phyloP scores from a whole-genome alignment of 2,113 vertebrate species.

The Montifringilla adamsi region DNA sequence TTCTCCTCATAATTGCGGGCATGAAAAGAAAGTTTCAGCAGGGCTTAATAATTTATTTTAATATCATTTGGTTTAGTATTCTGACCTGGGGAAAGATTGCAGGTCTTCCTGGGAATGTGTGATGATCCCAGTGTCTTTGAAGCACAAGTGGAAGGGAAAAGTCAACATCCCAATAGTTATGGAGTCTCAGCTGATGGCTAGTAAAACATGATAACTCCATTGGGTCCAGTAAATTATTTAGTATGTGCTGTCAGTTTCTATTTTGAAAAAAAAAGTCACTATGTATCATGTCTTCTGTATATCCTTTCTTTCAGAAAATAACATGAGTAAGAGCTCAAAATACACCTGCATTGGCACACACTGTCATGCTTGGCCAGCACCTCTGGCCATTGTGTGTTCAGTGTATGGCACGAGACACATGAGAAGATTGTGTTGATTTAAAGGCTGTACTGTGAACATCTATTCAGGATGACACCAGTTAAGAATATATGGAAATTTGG shows the following conservation, averaged over 20 bases:
- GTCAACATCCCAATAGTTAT: neutral
- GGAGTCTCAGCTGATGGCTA: neutral
- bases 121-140: neutral
- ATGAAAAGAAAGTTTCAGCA: neutral
- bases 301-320: neutral
- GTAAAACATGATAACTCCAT: neutral
- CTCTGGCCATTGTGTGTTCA: neutral
- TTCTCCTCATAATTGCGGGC: neutral
- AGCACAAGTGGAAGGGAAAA: neutral
- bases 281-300: neutral
- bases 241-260: neutral
- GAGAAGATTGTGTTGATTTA: neutral
- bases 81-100: neutral
- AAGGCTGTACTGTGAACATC: neutral
- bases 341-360: neutral
- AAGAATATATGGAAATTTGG: neutral
- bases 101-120: neutral
- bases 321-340: neutral
- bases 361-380: neutral
- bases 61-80: neutral
- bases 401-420: rapidly evolving
- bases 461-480: neutral
- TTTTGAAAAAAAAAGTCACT: neutral
- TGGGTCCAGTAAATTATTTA: neutral
- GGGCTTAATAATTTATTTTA: neutral